These are phyloP conservation scores for Cephus sareptanus DNA, from an alignment of 2,888 invertebrate species.

Conservation along the genomic window DNA sequence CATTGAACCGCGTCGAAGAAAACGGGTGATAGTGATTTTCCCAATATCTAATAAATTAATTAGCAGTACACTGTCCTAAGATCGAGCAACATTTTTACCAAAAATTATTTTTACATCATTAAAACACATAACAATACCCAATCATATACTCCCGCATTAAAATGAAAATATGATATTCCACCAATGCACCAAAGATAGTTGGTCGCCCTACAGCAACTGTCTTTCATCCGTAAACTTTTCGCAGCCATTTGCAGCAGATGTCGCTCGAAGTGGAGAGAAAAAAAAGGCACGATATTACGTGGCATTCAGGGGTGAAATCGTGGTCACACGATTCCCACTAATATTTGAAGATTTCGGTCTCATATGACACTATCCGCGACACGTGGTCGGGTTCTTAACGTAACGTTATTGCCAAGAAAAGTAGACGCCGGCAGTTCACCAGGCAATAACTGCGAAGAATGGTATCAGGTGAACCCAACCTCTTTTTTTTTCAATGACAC, in stretches of 20 bases:
- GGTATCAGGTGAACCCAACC: not conserved
- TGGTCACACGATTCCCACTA: constrained; percentile 39
- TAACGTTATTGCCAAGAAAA: constrained; percentile 48
- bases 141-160: not conserved
- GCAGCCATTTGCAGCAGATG: constrained; percentile 55
- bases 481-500: not conserved
- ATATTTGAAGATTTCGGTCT: constrained; percentile 59
- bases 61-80: not conserved
- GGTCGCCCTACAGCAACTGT: not conserved
- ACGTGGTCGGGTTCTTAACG: constrained; percentile 56
- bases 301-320: constrained; percentile 9
- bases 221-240: constrained; percentile 38
- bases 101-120: not conserved
- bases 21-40: not conserved
- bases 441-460: constrained; percentile 38
- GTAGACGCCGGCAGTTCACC: constrained; percentile 42
- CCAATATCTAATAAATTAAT: not conserved
- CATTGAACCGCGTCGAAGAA: too few species aligned
- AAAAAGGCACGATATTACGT: constrained; percentile 40
- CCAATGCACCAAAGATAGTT: not conserved
- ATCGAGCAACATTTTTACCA: not conserved
- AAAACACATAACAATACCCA: not conserved
- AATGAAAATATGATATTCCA: not conserved
- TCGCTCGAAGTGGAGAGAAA: constrained; percentile 35
- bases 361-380: constrained; percentile 51